phyloP scores from a whole-genome alignment of 2,113 vertebrate species.

The Chamaea fasciata region DNA sequence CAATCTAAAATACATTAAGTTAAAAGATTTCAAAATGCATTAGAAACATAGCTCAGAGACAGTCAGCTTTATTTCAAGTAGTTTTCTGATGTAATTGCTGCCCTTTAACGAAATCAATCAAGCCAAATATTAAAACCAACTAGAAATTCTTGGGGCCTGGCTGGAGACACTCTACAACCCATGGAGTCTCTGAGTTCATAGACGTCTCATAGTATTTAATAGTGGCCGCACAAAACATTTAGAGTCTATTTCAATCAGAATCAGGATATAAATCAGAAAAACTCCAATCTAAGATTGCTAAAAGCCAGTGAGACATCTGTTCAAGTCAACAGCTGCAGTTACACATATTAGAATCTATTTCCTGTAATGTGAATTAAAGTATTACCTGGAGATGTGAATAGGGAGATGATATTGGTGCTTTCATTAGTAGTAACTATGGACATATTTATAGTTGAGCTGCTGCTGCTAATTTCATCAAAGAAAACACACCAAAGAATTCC shows the following conservation, averaged over 20 bases:
- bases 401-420: neutral
- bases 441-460: neutral
- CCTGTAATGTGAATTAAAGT: neutral
- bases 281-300: neutral
- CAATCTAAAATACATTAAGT: slow-evolving; percentile 18
- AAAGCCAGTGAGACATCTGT: neutral
- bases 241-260: neutral
- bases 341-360: neutral
- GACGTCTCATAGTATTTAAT: neutral
- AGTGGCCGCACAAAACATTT: neutral
- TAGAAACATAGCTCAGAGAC: neutral
- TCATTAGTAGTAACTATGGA: neutral
- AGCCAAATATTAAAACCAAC: neutral
- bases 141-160: neutral
- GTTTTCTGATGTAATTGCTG: neutral
- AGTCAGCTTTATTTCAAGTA: neutral
- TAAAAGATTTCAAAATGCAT: slow-evolving; percentile 31
- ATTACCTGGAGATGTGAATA: neutral
- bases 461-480: neutral
- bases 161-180: neutral
- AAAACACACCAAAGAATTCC: neutral
- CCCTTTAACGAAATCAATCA: neutral
- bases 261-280: neutral
- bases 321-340: neutral
- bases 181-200: neutral